Evolutionary conservation across 1,140 invertebrate species (phyloP), one percentile per base, ranked within the genome.

Genomic region (Vanessa tameamea): DNA sequence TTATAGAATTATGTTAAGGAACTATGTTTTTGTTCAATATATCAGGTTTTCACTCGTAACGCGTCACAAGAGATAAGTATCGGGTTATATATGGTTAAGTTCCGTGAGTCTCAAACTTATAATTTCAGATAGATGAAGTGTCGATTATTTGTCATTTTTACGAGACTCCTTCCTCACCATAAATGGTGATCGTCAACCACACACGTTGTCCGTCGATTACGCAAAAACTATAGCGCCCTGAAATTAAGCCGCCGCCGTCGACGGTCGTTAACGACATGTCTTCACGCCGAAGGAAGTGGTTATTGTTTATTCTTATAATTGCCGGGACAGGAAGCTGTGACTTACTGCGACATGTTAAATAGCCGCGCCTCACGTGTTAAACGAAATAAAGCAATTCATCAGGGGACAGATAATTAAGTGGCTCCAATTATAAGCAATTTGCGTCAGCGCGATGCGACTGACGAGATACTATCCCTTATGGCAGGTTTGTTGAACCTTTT

Each of bases 291-390:
- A 92, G 90, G 90, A 92, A 92, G 90, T 86, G 87, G 89, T 88
- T 90, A 90, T 87, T 90, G 87, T 90, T 90, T 90, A 89, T 88
- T 88, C 84, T 89, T 82, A 84, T 89, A 91, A 91, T 89, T 87
- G 84, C 81, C 80, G 74, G 77, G 82, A 69, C 85, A 90, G 88
- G 88, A 90, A 92, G 86, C 80, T 72, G 64, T 77, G 78, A 69
- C 69, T 73, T 74, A 75, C 71, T 71, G 69, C 67, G 75, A 73
- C 76, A 77, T 51, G 63, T 77, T 80, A 78, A 78, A 78, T 77
- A 78, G 64, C 72, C 74, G 80, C 74, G 68, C 72, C 77, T 78
- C 76, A 76, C 77, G 77, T 67, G 77, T 76, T 70, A 76, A 78
- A 74, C 67, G 74, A 86, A 89, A 91, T 89, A 87, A 90, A 90